phyloP scores from a whole-genome alignment of 2,888 invertebrate genomes.

The Caenorhabditis sp. region DNA sequence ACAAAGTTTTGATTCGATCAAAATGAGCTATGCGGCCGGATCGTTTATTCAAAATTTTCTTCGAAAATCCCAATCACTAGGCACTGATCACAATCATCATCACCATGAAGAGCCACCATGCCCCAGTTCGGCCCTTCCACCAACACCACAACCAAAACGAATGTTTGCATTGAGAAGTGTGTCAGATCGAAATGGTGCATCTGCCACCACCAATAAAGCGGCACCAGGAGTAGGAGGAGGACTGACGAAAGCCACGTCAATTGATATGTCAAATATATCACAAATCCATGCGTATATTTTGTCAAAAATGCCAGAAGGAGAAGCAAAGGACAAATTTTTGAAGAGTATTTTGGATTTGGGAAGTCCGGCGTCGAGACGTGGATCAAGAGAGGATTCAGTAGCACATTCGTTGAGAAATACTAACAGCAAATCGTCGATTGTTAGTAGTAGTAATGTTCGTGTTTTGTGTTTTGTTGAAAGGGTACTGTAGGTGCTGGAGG shows the following conservation, averaged over 20 bases:
- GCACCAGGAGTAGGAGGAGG: too few relatives aligned
- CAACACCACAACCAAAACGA: neutral
- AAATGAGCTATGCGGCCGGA: slow-evolving; percentile 44
- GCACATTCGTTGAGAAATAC: slow-evolving; percentile 24
- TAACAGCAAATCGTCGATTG: slow-evolving; percentile 38
- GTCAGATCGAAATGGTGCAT: slow-evolving; percentile 17
- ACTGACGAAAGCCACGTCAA: slow-evolving; percentile 30
- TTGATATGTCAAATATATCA: slow-evolving; percentile 44
- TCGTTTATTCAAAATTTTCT: slow-evolving; percentile 39
- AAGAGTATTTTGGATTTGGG: slow-evolving; percentile 62
- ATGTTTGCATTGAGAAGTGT: slow-evolving; percentile 15
- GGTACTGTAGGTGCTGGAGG: neutral
- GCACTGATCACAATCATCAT: neutral
- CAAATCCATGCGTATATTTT: slow-evolving; percentile 66
- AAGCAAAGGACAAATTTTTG: slow-evolving; percentile 63
- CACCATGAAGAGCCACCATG: neutral
- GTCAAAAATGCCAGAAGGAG: slow-evolving; percentile 60
- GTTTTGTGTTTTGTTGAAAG: neutral
- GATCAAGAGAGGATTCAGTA: slow-evolving; percentile 27
- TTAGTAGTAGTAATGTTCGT: slow-evolving; percentile 42
- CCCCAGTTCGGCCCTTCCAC: neutral
- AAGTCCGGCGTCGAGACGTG: slow-evolving; percentile 38
- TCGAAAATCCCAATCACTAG: slow-evolving; percentile 19
- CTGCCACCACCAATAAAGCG: neutral
- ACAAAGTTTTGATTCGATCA: slow-evolving; percentile 12